These are phyloP conservation scores for Oceanites oceanicus DNA, from an alignment of 2,113 vertebrate genomes.

Conservation along the genomic window DNA sequence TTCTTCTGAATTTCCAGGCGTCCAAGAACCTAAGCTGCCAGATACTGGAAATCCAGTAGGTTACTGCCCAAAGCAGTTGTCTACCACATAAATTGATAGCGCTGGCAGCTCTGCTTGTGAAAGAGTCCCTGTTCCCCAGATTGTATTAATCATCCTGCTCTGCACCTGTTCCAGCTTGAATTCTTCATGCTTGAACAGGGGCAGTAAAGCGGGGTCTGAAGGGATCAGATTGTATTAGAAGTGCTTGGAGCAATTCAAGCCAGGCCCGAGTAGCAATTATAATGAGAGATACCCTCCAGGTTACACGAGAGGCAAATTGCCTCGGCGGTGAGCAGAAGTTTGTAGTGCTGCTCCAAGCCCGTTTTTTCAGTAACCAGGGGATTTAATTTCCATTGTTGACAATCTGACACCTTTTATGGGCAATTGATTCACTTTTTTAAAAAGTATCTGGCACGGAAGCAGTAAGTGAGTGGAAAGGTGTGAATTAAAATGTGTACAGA, in stretches of 20 bases:
- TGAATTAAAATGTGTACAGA: constrained; percentile 35
- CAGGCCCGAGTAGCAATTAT: neutral
- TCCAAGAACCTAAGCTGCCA: constrained; percentile 25
- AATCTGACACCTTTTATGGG: constrained; percentile 16
- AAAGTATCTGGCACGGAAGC: neutral
- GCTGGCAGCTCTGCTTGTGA: constrained; percentile 64
- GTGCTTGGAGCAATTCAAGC: constrained; percentile 48
- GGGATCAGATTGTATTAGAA: constrained; percentile 61
- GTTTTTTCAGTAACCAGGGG: neutral
- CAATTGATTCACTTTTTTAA: constrained; percentile 21
- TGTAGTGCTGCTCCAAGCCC: neutral
- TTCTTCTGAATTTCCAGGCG: constrained; percentile 42
- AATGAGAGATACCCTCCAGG: constrained; percentile 40
- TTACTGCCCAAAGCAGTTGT: constrained; percentile 67
- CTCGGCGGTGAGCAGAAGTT: neutral
- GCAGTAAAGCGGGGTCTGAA: constrained; percentile 54
- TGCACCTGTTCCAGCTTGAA: constrained; percentile 68
- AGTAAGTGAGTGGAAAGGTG: constrained; percentile 20
- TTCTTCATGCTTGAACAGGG: constrained; percentile 66
- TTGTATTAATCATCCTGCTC: constrained; percentile 62
- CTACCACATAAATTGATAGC: constrained; percentile 66
- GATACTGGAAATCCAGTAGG: constrained; percentile 52
- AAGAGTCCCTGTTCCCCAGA: constrained; percentile 59
- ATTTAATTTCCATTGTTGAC: constrained; percentile 25
- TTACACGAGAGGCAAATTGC: constrained; percentile 33